These are phyloP conservation scores for Opisthocomus hoazin DNA, from an alignment of 2,113 vertebrate species.

Conservation along the genomic window DNA sequence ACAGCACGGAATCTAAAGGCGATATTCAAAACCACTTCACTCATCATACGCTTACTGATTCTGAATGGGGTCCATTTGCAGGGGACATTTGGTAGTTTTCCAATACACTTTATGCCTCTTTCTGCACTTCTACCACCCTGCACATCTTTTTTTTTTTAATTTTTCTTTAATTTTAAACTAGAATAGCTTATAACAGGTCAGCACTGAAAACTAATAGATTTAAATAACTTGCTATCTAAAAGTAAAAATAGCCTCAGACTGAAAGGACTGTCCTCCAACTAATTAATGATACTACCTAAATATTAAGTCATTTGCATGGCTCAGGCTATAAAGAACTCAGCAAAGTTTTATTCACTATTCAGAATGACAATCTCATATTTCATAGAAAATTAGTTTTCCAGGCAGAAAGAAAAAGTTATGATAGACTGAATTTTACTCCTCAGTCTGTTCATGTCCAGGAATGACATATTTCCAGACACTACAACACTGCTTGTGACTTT, in stretches of 20 bases:
- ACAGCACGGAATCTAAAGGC: constrained; percentile 90
- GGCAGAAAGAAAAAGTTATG: background rate
- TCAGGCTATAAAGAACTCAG: background rate
- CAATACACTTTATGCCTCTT: constrained; percentile 87
- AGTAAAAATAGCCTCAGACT: constrained; percentile 32
- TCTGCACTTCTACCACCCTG: constrained; percentile 74
- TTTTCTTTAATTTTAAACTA: constrained; percentile 35
- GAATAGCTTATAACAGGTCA: constrained; percentile 61
- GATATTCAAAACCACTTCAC: constrained; percentile 92
- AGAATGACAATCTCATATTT: background rate
- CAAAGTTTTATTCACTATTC: background rate
- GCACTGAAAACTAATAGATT: constrained; percentile 67
- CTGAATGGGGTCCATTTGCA: constrained; percentile 90
- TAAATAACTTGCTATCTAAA: constrained; percentile 61
- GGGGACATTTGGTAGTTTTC: constrained; percentile 86
- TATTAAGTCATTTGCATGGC: background rate
- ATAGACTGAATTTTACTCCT: background rate
- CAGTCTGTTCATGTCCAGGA: background rate
- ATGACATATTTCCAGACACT: background rate
- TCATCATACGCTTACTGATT: constrained; percentile 93
- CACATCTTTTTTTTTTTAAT: background rate
- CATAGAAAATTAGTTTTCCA: background rate
- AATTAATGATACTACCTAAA: background rate
- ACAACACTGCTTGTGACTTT: background rate
- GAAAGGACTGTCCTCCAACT: background rate